These are phyloP conservation scores for Hassar affinis DNA, from an alignment of 2,113 vertebrate genomes.

Conservation along the genomic window DNA sequence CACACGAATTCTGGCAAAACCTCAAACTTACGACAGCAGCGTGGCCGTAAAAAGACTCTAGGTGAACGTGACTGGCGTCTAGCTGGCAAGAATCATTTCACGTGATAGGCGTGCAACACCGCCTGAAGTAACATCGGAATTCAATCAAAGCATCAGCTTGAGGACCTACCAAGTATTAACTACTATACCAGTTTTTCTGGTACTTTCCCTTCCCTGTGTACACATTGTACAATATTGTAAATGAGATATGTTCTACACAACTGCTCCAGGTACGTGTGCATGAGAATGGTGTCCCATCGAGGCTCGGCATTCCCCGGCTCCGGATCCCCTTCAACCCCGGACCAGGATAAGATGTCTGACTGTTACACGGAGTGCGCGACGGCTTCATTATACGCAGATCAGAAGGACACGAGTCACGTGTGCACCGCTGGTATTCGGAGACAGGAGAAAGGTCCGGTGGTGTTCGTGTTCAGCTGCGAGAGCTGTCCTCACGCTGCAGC, in stretches of 20 bases:
- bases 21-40: background rate
- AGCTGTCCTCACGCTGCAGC: constrained; percentile 67
- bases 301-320: background rate
- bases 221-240: background rate
- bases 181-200: too few relatives aligned
- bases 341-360: background rate
- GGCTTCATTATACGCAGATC: background rate
- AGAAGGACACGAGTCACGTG: background rate
- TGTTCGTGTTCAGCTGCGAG: constrained; percentile 15
- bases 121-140: too few relatives aligned
- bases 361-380: background rate
- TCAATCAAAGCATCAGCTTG: too few relatives aligned
- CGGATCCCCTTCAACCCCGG: background rate
- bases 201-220: too few relatives aligned
- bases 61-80: too few relatives aligned
- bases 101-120: too few relatives aligned
- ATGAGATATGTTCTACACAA: background rate
- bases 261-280: background rate
- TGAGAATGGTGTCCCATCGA: background rate
- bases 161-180: too few relatives aligned
- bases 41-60: too few relatives aligned
- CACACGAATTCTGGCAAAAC: too few relatives aligned
- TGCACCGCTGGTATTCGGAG: background rate
- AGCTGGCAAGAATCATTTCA: too few relatives aligned
- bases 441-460: background rate